Base-by-base conservation (phyloP, 2,797 vertebrate genomes). In the Gymnodraco acuticeps region DNA sequence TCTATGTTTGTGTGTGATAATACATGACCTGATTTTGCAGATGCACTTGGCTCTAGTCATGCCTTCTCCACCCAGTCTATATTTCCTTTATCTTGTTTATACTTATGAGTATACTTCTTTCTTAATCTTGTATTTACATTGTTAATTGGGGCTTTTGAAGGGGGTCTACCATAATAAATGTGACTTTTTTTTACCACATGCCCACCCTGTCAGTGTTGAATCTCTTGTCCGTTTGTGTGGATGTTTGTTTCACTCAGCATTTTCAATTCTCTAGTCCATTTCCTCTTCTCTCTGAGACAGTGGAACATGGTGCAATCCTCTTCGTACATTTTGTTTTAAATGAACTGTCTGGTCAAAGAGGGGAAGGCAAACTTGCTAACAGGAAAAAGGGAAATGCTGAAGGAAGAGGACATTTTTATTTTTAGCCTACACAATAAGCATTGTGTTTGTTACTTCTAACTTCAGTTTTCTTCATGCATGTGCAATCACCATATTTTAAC, bases 211-310 rank as follows among this genome's bases (percentile, higher is more conserved):
- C 43, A 0, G 10, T 17, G 48, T 17, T 16, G 43, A 23, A 46
- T 47, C 19, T 46, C 19, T 48, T 7, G 4, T 60, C 9, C 45
- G 19, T 63, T 73, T 71, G 20, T 20, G 47, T 68, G 48, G 31
- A n/a, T 62, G 10, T 56, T 73, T 77, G 43, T 62, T 45, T 64
- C 14, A 45, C 51, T 80, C 83, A 86, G 68, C 60, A 82, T 46
- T 53, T 77, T 79, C 33, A 61, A 52, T 80, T 80, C 69, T 59
- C 69, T 52, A 41, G 31, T 70, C 11, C 33, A 43, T 74, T 84
- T 73, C 45, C 52, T 75, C 53, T 62, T 88, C 62, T 81, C 58
- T 55, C 54, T 70, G 64, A 77, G 62, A 74, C 59, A 82, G 70
- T 38, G 0, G 27, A 72, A 70, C n/a, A 73, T 12, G 5, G 52